Evolutionary conservation across 1,140 invertebrate species (phyloP).

Genomic region (Leptinotarsa undecemlineata): DNA sequence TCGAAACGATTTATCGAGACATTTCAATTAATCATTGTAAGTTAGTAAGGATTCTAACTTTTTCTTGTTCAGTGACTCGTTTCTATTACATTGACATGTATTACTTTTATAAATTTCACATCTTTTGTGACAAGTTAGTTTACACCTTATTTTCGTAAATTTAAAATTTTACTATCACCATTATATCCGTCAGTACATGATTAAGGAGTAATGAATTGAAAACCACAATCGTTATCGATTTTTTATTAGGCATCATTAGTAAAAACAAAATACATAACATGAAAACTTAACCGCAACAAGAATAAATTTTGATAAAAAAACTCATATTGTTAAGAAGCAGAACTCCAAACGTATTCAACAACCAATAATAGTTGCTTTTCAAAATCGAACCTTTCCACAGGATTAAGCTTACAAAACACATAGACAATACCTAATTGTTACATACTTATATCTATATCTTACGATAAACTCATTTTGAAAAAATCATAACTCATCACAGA

Average conservation of each 20-base stretch:
- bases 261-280: not conserved
- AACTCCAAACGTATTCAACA: not conserved
- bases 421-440: slow-evolving; percentile 5
- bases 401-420: not conserved
- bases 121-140: too few species aligned
- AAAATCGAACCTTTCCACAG: not conserved
- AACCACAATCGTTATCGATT: not conserved
- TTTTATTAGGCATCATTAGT: slow-evolving; percentile 8
- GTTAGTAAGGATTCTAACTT: too few species aligned
- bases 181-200: too few species aligned
- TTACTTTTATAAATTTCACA: too few species aligned
- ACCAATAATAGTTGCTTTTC: not conserved
- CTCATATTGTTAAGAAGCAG: not conserved
- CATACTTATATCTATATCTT: slow-evolving; percentile 19
- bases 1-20: too few species aligned
- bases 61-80: too few species aligned
- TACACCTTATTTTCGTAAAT: too few species aligned
- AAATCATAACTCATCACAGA: slow-evolving; percentile 49
- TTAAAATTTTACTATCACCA: too few species aligned
- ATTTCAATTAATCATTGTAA: too few species aligned
- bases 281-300: slow-evolving; percentile 1
- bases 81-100: too few species aligned
- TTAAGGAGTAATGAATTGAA: not conserved
- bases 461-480: slow-evolving; percentile 32
- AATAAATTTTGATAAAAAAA: not conserved